phyloP scores from a whole-genome alignment of 2,888 invertebrate genomes.

The Pristionchus exspectatus region DNA sequence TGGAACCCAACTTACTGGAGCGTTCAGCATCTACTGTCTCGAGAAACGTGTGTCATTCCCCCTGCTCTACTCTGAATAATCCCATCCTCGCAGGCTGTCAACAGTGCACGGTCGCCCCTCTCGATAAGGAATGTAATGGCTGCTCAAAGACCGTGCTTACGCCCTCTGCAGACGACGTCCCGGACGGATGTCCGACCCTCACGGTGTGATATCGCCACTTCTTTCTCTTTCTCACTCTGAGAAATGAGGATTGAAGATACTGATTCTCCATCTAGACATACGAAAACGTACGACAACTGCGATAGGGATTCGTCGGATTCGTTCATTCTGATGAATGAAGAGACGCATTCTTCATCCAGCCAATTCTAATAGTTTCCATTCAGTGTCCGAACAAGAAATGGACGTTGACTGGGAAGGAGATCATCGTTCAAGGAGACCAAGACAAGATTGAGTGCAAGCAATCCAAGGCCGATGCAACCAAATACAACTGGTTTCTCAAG shows the following conservation, averaged over 20 bases:
- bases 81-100: background rate
- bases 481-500: background rate
- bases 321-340: too few species aligned
- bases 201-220: background rate
- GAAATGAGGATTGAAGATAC: too few species aligned
- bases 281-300: too few species aligned
- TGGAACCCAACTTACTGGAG: background rate
- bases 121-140: background rate
- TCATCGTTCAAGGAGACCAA: background rate
- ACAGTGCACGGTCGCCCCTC: background rate
- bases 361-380: background rate
- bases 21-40: background rate
- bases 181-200: background rate
- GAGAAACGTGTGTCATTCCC: background rate
- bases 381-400: constrained; percentile 16
- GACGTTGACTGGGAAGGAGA: background rate
- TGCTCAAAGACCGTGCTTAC: background rate
- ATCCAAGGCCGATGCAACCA: background rate
- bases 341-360: background rate
- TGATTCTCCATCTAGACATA: too few species aligned
- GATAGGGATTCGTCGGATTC: too few species aligned
- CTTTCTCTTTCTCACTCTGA: too few species aligned
- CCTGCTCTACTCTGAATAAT: background rate
- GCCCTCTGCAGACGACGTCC: background rate
- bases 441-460: background rate